Evolutionary conservation across 2,797 vertebrate species (phyloP).

Genomic region (Lutjanus argentimaculatus): DNA sequence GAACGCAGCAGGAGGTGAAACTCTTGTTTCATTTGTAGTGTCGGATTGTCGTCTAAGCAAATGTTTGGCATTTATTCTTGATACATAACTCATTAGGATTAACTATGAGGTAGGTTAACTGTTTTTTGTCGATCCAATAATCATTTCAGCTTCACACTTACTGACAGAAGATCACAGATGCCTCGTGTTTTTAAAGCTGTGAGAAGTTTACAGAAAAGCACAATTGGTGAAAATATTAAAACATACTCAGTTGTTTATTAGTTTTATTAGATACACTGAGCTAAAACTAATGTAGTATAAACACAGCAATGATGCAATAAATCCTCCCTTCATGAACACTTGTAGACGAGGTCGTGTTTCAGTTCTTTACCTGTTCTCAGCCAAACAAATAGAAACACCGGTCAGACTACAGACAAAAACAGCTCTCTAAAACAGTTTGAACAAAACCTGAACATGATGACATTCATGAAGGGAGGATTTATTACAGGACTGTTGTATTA

Average conservation of each 20-base stretch:
- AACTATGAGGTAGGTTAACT: neutral
- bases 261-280: too few species aligned
- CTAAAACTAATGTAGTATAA: neutral
- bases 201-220: neutral
- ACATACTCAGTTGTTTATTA: too few species aligned
- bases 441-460: neutral
- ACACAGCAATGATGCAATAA: neutral
- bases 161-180: neutral
- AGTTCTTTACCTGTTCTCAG: too few species aligned
- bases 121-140: neutral
- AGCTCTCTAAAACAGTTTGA: too few species aligned
- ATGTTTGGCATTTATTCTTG: neutral
- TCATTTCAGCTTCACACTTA: neutral
- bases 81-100: neutral
- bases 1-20: conserved; percentile 83
- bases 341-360: too few species aligned
- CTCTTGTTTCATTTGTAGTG: too few species aligned
- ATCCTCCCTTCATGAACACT: neutral
- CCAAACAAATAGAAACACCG: too few species aligned
- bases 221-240: too few species aligned
- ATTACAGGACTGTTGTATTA: neutral
- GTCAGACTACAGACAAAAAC: too few species aligned
- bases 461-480: neutral
- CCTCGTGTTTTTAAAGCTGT: neutral
- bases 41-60: too few species aligned